phyloP scores from a whole-genome alignment of 2,113 vertebrate genomes.

The Gasterosteus aculeatus region DNA sequence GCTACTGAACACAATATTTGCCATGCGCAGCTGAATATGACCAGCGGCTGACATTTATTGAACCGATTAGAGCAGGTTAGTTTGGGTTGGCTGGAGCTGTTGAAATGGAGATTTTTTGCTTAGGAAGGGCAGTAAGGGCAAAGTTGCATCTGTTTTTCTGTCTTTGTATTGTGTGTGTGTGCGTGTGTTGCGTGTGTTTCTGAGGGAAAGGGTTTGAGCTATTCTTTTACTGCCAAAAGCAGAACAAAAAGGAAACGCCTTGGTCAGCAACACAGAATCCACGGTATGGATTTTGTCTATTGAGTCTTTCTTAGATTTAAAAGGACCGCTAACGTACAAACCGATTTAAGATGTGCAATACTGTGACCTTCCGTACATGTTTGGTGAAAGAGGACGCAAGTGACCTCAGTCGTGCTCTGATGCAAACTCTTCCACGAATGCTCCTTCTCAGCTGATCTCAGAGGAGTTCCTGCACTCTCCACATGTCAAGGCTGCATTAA shows the following conservation, averaged over 20 bases:
- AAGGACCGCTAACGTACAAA: background rate
- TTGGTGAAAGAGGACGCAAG: background rate
- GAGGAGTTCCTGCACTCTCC: constrained; percentile 29
- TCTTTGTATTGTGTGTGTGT: background rate
- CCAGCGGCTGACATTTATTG: constrained; percentile 7
- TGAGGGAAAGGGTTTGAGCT: no score
- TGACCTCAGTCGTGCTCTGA: background rate
- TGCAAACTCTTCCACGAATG: constrained; percentile 28
- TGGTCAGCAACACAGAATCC: constrained; percentile 4
- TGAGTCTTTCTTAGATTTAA: background rate
- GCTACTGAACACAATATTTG: constrained; percentile 1
- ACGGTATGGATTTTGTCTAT: background rate
- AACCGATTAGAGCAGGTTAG: constrained; percentile 11
- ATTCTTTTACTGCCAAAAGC: constrained; percentile 19
- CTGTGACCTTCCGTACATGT: background rate
- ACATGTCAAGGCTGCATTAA: constrained; percentile 55
- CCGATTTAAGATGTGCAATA: background rate
- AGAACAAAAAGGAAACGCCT: constrained; percentile 38
- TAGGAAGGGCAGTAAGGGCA: constrained; percentile 33
- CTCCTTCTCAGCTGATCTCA: constrained; percentile 22
- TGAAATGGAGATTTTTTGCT: background rate
- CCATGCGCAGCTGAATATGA: constrained; percentile 23
- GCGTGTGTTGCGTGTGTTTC: constrained; percentile 15
- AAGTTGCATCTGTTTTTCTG: constrained; percentile 36
- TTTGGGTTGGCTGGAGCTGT: background rate